Evolutionary conservation across 2,888 invertebrate genomes (phyloP), one percentile per base, ranked within the genome.

Genomic region (Lasioglossum oenotherae): DNA sequence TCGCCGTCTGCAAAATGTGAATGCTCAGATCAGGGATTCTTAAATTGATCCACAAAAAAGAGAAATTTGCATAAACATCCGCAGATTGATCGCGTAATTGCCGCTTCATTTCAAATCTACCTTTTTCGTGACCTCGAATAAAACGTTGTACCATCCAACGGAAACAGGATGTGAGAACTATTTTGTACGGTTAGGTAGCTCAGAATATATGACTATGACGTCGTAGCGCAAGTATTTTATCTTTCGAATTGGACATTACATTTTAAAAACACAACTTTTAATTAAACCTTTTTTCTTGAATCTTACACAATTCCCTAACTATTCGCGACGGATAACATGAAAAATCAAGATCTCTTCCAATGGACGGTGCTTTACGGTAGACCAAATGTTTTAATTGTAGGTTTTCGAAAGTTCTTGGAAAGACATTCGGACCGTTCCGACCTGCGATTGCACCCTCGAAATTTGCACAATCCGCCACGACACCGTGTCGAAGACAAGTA

Each of bases 401-500:
- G n/a, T n/a, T 57, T 57, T 57, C 57, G 57, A 57, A n/a, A 57
- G 57, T 12, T n/a, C n/a, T 35, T 35, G 8, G 67, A 67, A 67
- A 35, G 35, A 35, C 14, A 19, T 5, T 31, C 64, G 5, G 31
- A 23, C 10, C 67, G 67, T 67, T 67, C 67, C n/a, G n/a, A n/a
- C 57, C n/a, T 57, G n/a, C 71, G 49, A 57, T 73, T 80, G 53
- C 69, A 44, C 69, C 49, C 57, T 53, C 77, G 73, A 79, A 76
- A 85, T 87, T 87, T 81, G 73, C 84, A 85, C 80, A 88, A 87
- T 82, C 84, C 57, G 3, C 19, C 31, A n/a, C n/a, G 4, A 12
- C 38, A 35, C 69, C 69, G 67, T 31, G 49, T 78, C 76, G 46
- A 31, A 44, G 27, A 14, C 76, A 82, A 82, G 82, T 82, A 31